phyloP scores from a whole-genome alignment of 2,888 invertebrate genomes.

The Ryuthela nishihirai region DNA sequence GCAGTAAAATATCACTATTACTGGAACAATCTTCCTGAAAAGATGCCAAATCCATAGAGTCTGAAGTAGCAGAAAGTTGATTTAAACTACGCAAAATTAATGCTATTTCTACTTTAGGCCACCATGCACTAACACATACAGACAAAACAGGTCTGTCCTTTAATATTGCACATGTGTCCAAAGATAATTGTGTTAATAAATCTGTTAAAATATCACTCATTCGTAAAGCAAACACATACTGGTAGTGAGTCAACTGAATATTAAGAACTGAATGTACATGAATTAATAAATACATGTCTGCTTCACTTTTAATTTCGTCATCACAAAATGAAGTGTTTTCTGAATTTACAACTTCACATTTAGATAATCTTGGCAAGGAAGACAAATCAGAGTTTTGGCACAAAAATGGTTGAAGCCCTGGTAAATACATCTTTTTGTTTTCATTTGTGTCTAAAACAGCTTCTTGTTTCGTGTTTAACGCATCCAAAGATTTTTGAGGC shows the following conservation, averaged over 20 bases:
- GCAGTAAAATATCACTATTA: conserved; percentile 29
- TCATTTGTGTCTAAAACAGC: conserved; percentile 12
- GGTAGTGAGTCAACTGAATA: conserved; percentile 62
- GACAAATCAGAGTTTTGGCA: conserved; percentile 19
- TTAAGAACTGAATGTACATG: conserved; percentile 80
- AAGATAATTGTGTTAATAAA: conserved; percentile 25
- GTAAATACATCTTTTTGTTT: conserved; percentile 17
- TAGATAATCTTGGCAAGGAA: conserved; percentile 1
- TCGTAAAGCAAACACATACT: conserved; percentile 39
- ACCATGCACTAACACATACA: conserved; percentile 25
- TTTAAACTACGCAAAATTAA: conserved; percentile 25
- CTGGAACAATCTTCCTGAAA: conserved; percentile 35
- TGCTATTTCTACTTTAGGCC: conserved; percentile 30
- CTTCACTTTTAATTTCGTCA: conserved; percentile 16
- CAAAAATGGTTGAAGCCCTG: conserved; percentile 14
- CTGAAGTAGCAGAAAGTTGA: conserved; percentile 34
- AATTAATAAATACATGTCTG: conserved; percentile 63
- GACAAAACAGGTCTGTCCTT: conserved; percentile 22
- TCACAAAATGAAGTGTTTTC: conserved; percentile 12
- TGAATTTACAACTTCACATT: conserved; percentile 2
- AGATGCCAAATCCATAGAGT: conserved; percentile 34
- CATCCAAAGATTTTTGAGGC: conserved; percentile 2
- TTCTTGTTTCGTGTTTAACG: not conserved
- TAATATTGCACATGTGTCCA: conserved; percentile 28
- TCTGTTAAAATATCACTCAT: conserved; percentile 37